Evolutionary conservation across 2,888 invertebrate genomes (phyloP).

Genomic region (Cybosia mesomella): DNA sequence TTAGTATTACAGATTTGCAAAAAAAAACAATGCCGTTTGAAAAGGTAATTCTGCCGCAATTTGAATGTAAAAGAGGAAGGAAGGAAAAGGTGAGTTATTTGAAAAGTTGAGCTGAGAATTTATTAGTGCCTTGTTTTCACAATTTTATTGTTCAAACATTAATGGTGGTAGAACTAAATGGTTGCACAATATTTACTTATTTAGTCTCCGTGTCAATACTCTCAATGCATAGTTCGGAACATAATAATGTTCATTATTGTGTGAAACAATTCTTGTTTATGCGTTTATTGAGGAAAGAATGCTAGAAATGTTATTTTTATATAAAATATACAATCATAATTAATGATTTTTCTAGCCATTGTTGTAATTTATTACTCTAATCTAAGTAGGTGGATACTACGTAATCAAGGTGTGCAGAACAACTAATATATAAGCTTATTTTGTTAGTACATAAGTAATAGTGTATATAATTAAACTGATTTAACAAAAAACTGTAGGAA

Average conservation of each 20-base stretch:
- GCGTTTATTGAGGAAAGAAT: no score
- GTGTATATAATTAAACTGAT: no score
- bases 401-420: no score
- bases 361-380: neutral
- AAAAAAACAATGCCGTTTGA: neutral
- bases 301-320: neutral
- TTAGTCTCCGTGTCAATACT: no score
- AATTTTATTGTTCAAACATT: neutral
- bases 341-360: neutral
- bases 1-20: neutral
- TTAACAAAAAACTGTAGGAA: no score
- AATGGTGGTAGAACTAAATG: neutral
- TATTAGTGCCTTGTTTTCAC: neutral
- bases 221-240: no score
- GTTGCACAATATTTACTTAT: no score
- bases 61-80: constrained; percentile 2
- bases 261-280: neutral
- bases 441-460: no score
- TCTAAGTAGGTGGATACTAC: neutral
- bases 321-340: neutral
- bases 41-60: neutral
- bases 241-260: no score
- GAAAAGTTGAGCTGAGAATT: neutral
- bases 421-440: no score
- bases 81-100: neutral